Base-by-base conservation (phyloP, 1,140 invertebrate genomes). In the Diachasma alloeum region DNA sequence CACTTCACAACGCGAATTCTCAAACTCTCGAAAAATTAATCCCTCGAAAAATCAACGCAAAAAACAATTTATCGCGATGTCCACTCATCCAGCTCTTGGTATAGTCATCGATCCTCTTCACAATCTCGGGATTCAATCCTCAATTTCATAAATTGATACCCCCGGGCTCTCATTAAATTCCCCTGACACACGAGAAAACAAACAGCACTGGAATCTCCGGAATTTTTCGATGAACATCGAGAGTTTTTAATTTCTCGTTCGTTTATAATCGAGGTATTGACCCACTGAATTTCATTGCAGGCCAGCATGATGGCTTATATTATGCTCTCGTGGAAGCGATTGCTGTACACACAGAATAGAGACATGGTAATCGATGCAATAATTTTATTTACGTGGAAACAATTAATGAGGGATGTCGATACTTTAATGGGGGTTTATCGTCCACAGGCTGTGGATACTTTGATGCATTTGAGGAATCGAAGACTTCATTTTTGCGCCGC, bases 401-500 rank as follows among this genome's bases (percentile, higher is more conserved):
- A 73, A 72, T 42, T n/a, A 37, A 37, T 63, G 31, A n/a, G 10
- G 53, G 19, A 46, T 59, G 6, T 69, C 42, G 42, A 24, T 59
- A 36, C 39, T 9, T 71, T 72, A 70, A 74, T 39, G 0, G 48
- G 46, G 53, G n/a, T 39, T 53, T 72, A 31, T 37, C 37, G n/a
- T 10, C 0, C 59, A 24, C 68, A 80, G 79, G 26, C 63, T 11
- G 59, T 67, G 48, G 81, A 84, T 9, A 82, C 82, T 24, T 85
- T 83, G n/a, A 46, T 89, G 67, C 83, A 87, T 69, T 76, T 85
- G 72, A 36, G 86, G 70, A 86, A 87, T 81, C 83, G 86, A 44
- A 84, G 74, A 22, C 80, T 90, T 15, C 75, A 80, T 48, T 89
- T 90, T 74, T 80, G 85, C 6, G 88, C 89, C 24, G 87, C 79